Evolutionary conservation across 2,113 vertebrate genomes (phyloP).

Genomic region (Ailurus styani): DNA sequence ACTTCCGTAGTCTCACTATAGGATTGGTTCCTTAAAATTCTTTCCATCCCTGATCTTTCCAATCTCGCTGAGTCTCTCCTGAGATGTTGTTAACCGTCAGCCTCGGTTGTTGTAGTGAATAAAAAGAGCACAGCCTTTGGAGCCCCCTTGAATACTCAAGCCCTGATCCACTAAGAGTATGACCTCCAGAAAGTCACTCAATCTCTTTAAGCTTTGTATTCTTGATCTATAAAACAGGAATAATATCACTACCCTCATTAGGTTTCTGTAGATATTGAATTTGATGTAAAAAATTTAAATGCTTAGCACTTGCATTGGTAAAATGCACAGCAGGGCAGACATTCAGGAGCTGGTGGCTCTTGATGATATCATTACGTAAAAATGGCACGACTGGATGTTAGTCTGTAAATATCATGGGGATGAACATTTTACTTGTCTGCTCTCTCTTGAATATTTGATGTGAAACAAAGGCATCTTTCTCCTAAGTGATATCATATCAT

Average conservation of each 20-base stretch:
- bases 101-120: neutral
- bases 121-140: neutral
- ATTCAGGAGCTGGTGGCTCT: neutral
- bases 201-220: neutral
- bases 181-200: neutral
- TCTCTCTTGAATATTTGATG: neutral
- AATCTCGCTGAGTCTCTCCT: neutral
- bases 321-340: neutral
- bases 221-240: neutral
- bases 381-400: neutral
- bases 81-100: neutral
- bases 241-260: neutral
- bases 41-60: neutral
- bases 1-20: neutral
- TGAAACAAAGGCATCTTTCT: neutral
- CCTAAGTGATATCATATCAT: neutral
- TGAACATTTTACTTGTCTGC: neutral
- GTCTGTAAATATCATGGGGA: neutral
- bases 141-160: neutral
- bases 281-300: neutral
- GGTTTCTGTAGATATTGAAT: neutral
- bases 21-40: neutral
- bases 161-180: neutral
- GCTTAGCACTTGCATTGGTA: neutral
- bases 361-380: neutral